phyloP scores from a whole-genome alignment of 2,113 vertebrate species.

The Salvelinus alpinus region DNA sequence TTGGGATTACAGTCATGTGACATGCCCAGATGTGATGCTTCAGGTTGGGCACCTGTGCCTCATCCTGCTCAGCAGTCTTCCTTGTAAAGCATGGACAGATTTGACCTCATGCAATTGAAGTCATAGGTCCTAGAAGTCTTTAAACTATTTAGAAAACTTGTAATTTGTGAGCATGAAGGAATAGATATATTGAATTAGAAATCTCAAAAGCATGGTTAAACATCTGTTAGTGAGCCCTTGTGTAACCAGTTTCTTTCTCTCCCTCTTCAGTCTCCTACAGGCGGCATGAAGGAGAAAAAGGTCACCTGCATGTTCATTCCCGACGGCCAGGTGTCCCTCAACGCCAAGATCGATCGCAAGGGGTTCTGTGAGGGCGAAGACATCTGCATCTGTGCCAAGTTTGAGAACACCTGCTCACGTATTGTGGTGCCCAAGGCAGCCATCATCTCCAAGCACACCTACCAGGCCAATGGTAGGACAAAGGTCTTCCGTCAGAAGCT shows the following conservation, averaged over 20 bases:
- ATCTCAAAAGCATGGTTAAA: constrained; percentile 49
- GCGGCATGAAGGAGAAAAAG: constrained; percentile 90
- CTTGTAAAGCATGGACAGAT: constrained; percentile 79
- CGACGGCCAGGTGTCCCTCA: constrained; percentile 86
- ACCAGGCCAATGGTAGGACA: constrained; percentile 88
- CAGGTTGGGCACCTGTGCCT: not conserved
- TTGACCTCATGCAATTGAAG: constrained; percentile 80
- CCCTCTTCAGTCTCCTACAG: constrained; percentile 78
- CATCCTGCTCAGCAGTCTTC: constrained; percentile 12
- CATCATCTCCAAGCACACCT: constrained; percentile 90
- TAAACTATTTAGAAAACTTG: no score
- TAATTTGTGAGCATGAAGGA: no score
- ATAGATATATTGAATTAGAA: no score
- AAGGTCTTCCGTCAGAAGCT: constrained; percentile 88
- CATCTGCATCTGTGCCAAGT: constrained; percentile 91
- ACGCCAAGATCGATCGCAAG: constrained; percentile 85
- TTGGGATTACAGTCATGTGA: not conserved
- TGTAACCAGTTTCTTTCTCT: constrained; percentile 39
- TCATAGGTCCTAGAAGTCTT: constrained; percentile 67
- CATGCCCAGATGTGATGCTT: not conserved
- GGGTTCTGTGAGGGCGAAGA: constrained; percentile 95
- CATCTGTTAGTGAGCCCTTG: constrained; percentile 87
- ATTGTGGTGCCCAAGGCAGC: constrained; percentile 94
- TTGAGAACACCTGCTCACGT: constrained; percentile 94
- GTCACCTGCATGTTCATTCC: constrained; percentile 96